These are phyloP conservation scores for Apogon talboti DNA, from an alignment of 2,797 vertebrate species.

Conservation along the genomic window DNA sequence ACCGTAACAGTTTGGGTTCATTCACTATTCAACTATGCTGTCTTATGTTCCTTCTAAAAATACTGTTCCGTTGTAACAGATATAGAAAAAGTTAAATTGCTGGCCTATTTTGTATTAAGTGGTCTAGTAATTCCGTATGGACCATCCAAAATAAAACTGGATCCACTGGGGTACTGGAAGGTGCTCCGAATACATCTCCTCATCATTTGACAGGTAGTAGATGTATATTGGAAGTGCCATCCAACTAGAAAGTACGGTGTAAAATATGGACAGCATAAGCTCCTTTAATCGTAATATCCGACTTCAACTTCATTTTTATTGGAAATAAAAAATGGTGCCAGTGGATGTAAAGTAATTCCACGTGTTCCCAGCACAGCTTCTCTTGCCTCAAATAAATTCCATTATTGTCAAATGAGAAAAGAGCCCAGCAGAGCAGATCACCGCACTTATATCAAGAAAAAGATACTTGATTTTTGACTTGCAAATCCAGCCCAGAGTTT, in stretches of 20 bases:
- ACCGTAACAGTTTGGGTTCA: background rate
- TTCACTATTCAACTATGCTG: constrained; percentile 16
- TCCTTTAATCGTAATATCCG: background rate
- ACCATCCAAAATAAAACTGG: constrained; percentile 52
- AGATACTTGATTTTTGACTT: background rate
- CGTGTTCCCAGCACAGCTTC: background rate
- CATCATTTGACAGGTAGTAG: constrained; percentile 5
- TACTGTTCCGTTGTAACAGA: constrained; percentile 39
- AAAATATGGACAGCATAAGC: background rate
- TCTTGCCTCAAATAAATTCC: background rate
- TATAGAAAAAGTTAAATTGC: constrained; percentile 33
- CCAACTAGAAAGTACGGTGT: background rate
- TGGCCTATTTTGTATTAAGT: constrained; percentile 66
- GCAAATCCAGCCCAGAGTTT: background rate
- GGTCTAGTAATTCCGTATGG: constrained; percentile 64
- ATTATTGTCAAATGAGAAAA: background rate
- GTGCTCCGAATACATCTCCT: constrained; percentile 53
- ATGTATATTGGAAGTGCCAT: background rate
- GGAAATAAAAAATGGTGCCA: background rate
- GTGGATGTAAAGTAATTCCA: background rate
- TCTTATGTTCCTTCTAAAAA: constrained; percentile 41
- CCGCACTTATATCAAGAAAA: background rate
- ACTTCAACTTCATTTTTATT: background rate
- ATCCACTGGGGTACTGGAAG: constrained; percentile 35
- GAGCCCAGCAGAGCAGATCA: too few relatives aligned